Conservation (phyloP, 2,888 invertebrate species). For the Galerucella pusilla region DNA sequence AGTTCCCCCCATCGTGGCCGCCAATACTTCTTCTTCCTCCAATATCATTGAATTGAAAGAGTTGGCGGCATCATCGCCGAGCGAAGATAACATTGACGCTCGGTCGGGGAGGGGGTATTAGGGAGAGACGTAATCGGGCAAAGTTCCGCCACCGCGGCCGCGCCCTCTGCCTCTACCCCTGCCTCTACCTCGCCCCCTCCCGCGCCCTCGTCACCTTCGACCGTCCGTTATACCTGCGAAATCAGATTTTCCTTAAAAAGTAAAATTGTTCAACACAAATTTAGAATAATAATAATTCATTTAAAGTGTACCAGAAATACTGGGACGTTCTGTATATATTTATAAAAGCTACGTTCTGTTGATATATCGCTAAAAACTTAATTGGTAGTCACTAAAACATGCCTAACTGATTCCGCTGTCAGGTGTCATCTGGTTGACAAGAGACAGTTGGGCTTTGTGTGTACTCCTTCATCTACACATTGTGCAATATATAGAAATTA, state of each 20-base stretch:
- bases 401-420: too few species aligned
- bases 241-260: slow-evolving; percentile 46
- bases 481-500: too few species aligned
- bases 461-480: too few species aligned
- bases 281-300: not conserved
- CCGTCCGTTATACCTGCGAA: slow-evolving; percentile 81
- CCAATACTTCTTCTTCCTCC: slow-evolving; percentile 30
- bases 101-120: slow-evolving; percentile 54
- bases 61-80: slow-evolving; percentile 29
- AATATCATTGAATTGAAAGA: slow-evolving; percentile 23
- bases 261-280: slow-evolving; percentile 26
- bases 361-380: too few species aligned
- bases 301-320: too few species aligned
- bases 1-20: slow-evolving; percentile 25
- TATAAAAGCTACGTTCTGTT: too few species aligned
- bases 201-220: slow-evolving; percentile 87
- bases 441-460: too few species aligned
- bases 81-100: slow-evolving; percentile 12
- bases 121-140: slow-evolving; percentile 63
- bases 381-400: too few species aligned
- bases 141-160: slow-evolving; percentile 68
- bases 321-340: too few species aligned
- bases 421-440: too few species aligned
- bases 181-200: slow-evolving; percentile 81
- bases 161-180: slow-evolving; percentile 84